Evolutionary conservation across 2,797 vertebrate genomes (phyloP), one percentile per base, ranked within the genome.

Genomic region (Spinus olivaceus): DNA sequence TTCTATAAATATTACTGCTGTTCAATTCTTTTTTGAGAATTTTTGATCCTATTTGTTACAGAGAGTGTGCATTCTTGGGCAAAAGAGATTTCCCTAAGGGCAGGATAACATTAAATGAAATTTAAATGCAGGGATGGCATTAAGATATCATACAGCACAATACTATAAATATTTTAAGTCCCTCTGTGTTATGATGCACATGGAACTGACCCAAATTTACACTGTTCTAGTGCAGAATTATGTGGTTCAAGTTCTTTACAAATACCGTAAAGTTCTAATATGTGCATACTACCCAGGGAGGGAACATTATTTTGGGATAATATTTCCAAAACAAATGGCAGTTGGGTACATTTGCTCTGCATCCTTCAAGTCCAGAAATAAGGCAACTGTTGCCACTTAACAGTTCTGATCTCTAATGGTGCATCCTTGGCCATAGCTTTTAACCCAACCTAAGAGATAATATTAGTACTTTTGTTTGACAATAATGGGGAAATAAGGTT

Each of bases 71-170:
- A 61, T 90, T 94, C 82, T 73, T 60, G 33, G 32, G 56, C 47
- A 79, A 63, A 91, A 81, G 66, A 90, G 66, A 94, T 96, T 95
- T 96, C 94, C 92, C 96, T 72, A 42, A 66, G 82, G 93, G 81
- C 72, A 86, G 69, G 69, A 89, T 72, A 94, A 90, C 66, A 92
- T 53, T 73, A 73, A 86, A 79, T 86, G 30, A 92, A 96, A 96
- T 81, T 73, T 84, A 97, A 91, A 93, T 90, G 51, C 37, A 67
- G 46, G 70, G 89, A 50, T 54, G 77, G 63, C 87, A 81, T 79
- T 81, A 91, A 66, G 53, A 41, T 71, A 81, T 47, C 81, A 65
- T 28, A 76, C 51, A 92, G 66, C 42, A 79, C 41, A 81, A 66
- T 24, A 39, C 22, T 37, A 67, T 67, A 70, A 89, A 86, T 95